phyloP scores from a whole-genome alignment of 2,888 invertebrate genomes.

The Drosophila macrospina region DNA sequence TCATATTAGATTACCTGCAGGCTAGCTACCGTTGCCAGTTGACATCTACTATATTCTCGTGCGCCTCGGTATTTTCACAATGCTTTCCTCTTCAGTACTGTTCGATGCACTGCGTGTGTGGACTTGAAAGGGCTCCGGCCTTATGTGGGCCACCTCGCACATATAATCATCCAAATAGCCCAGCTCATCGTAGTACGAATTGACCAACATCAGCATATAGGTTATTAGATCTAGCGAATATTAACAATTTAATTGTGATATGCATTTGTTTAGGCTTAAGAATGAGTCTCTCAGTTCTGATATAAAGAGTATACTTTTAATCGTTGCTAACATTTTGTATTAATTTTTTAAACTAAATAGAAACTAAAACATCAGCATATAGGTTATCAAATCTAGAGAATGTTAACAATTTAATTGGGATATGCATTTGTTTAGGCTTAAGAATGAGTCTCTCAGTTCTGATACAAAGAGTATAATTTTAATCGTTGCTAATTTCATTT shows the following conservation, averaged over 20 bases:
- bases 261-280: no score
- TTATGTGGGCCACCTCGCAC: not conserved
- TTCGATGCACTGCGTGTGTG: not conserved
- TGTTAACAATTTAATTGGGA: no score
- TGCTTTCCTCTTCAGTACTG: not conserved
- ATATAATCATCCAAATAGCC: constrained; percentile 2
- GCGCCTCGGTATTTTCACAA: constrained; percentile 1
- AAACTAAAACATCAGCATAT: constrained; percentile 19
- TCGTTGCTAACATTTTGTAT: no score
- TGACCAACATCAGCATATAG: constrained; percentile 17
- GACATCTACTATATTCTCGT: constrained; percentile 4
- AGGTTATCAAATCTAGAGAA: constrained; percentile 13
- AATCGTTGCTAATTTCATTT: no score
- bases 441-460: no score
- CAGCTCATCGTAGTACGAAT: constrained; percentile 24
- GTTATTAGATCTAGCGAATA: constrained; percentile 7
- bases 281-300: no score
- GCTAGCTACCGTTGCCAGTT: constrained; percentile 31
- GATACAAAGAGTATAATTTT: no score
- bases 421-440: no score
- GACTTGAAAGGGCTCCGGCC: not conserved
- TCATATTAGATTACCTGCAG: constrained; percentile 59
- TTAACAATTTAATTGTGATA: not conserved
- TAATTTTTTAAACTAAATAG: no score
- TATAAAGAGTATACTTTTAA: no score